phyloP scores from a whole-genome alignment of 2,888 invertebrate species.

The Megastigmus dorsalis region DNA sequence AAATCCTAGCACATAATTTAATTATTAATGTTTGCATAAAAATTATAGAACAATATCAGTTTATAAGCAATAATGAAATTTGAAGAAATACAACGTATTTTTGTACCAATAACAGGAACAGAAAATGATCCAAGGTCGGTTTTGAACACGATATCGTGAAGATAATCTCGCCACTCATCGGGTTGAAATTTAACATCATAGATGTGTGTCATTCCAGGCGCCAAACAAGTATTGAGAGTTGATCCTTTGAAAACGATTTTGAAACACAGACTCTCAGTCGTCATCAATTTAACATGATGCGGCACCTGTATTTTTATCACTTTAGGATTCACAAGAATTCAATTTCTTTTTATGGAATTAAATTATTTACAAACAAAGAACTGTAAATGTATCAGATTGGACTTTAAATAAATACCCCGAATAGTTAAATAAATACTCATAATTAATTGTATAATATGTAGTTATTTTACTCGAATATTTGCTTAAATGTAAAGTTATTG shows the following conservation, averaged over 20 bases:
- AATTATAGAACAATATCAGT: too few species aligned
- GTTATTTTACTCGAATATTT: too few species aligned
- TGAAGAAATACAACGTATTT: neutral
- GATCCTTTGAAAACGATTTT: conserved; percentile 74
- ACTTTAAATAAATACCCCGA: too few species aligned
- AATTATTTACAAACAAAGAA: too few species aligned
- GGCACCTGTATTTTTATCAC: conserved; percentile 75
- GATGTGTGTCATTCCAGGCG: conserved; percentile 81
- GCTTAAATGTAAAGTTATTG: too few species aligned
- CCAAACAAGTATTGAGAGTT: conserved; percentile 77
- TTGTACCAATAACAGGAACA: conserved; percentile 79
- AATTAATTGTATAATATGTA: too few species aligned
- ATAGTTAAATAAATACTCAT: too few species aligned
- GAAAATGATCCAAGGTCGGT: conserved; percentile 77
- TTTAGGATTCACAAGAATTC: too few species aligned
- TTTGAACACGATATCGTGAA: conserved; percentile 76
- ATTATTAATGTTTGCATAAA: too few species aligned
- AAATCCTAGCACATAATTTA: too few species aligned
- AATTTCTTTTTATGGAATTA: too few species aligned
- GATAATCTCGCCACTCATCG: conserved; percentile 77
- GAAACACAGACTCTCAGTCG: conserved; percentile 76
- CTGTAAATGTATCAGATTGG: too few species aligned
- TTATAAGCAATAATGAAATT: neutral
- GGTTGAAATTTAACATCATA: conserved; percentile 81
- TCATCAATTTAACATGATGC: conserved; percentile 75